Evolutionary conservation across 2,888 invertebrate species (phyloP).

Genomic region (Lagria hirta): DNA sequence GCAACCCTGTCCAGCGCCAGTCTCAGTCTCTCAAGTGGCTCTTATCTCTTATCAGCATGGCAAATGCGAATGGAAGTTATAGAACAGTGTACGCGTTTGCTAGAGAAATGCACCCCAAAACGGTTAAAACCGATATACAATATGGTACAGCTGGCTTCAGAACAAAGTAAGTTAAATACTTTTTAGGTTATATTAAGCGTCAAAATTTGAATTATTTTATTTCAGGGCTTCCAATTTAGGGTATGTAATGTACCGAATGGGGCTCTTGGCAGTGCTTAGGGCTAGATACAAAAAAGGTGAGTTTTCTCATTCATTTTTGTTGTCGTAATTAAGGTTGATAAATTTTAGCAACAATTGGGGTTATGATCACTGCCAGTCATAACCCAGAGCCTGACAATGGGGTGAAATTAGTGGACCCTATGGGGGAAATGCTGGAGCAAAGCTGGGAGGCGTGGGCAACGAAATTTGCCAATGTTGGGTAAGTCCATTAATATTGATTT

Average conservation of each 20-base stretch:
- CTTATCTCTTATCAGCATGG: constrained; percentile 36
- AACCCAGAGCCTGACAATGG: constrained; percentile 97
- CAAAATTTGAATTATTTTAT: too few species aligned
- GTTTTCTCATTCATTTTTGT: too few species aligned
- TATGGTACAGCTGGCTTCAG: constrained; percentile 88
- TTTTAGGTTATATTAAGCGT: constrained; percentile 36
- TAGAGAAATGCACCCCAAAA: constrained; percentile 76
- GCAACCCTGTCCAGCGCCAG: too few species aligned
- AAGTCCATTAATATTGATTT: constrained; percentile 45
- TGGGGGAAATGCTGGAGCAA: constrained; percentile 93
- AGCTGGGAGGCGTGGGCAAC: constrained; percentile 93
- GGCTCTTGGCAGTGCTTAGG: constrained; percentile 84
- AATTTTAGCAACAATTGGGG: constrained; percentile 73
- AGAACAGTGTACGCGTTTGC: constrained; percentile 76
- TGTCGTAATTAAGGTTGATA: neutral
- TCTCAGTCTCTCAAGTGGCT: constrained; percentile 20
- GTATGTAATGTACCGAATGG: constrained; percentile 94
- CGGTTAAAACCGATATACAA: constrained; percentile 65
- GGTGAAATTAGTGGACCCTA: constrained; percentile 93
- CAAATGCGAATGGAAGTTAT: constrained; percentile 44
- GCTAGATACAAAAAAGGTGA: constrained; percentile 80
- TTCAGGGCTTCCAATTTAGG: constrained; percentile 80
- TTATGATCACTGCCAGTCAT: constrained; percentile 99
- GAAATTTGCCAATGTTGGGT: constrained; percentile 80
- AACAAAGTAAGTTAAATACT: constrained; percentile 65